Conservation (phyloP, 2,888 invertebrate genomes). For the Hofmannophila pseudospretella region DNA sequence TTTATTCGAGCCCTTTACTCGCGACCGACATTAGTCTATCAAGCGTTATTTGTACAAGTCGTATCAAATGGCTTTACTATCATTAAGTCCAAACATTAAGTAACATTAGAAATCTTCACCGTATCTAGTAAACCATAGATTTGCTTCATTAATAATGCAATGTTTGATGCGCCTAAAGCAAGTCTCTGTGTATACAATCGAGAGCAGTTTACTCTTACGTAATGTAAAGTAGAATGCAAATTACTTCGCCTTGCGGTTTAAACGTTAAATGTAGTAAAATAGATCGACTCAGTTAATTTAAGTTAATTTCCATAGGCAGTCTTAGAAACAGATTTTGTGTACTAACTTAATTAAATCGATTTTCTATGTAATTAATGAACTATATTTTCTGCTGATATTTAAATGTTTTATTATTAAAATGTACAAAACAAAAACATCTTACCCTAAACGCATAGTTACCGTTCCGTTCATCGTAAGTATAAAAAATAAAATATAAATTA, state of each 20-base stretch:
- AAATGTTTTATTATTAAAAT: no score
- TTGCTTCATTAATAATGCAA: slow-evolving; percentile 5
- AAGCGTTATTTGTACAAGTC: neutral
- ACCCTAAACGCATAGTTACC: no score
- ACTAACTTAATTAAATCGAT: neutral
- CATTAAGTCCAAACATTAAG: slow-evolving; percentile 6
- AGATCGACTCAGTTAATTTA: slow-evolving; percentile 9
- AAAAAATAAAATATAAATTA: no score
- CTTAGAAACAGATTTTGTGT: neutral
- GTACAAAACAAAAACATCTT: no score
- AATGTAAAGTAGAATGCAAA: slow-evolving; percentile 7
- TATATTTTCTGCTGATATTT: neutral
- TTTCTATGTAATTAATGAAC: neutral
- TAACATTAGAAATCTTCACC: slow-evolving; percentile 8
- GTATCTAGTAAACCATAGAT: slow-evolving; percentile 1
- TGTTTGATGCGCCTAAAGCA: slow-evolving; percentile 8
- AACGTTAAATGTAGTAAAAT: neutral
- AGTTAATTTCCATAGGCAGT: slow-evolving; percentile 11
- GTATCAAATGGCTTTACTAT: slow-evolving; percentile 1
- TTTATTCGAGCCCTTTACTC: slow-evolving; percentile 6
- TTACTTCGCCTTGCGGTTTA: slow-evolving; percentile 6
- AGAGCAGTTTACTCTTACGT: slow-evolving; percentile 5
- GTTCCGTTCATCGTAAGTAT: no score
- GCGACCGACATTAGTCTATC: neutral
- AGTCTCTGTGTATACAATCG: neutral